Conservation (phyloP, 2,113 vertebrate species). For the Megaceryle torquata region DNA sequence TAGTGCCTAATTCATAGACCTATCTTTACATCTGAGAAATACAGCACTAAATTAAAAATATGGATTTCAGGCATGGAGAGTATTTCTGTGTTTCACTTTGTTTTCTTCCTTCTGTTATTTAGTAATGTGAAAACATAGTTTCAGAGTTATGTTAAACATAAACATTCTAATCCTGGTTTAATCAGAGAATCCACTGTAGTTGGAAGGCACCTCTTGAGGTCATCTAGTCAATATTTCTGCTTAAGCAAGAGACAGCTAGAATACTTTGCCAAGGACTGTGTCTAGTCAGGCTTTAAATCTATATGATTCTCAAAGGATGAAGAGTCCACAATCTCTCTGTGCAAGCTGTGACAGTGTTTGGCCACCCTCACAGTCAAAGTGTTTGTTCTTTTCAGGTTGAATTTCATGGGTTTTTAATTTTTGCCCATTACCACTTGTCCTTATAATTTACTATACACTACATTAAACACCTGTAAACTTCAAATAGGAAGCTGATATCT, state of each 20-base stretch:
- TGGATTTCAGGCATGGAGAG: not conserved
- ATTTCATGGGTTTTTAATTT: not conserved
- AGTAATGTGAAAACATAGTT: not conserved
- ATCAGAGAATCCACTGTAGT: not conserved
- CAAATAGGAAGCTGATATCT: not conserved
- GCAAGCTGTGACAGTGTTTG: not conserved
- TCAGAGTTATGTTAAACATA: not conserved
- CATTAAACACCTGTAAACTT: not conserved
- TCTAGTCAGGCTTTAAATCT: not conserved
- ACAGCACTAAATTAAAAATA: not conserved
- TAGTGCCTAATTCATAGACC: not conserved
- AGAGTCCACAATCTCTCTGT: rapidly evolving
- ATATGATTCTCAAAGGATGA: not conserved
- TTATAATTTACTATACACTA: not conserved
- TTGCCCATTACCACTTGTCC: not conserved
- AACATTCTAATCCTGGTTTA: not conserved
- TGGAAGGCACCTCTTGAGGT: not conserved
- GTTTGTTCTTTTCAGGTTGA: not conserved
- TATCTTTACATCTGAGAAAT: not conserved
- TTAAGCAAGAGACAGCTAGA: not conserved
- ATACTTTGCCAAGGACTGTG: not conserved
- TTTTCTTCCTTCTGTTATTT: not conserved
- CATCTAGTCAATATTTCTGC: rapidly evolving
- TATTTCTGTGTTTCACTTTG: not conserved
- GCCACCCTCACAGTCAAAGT: not conserved